phyloP scores from a whole-genome alignment of 2,888 invertebrate species.

The Eupithecia dodoneata region DNA sequence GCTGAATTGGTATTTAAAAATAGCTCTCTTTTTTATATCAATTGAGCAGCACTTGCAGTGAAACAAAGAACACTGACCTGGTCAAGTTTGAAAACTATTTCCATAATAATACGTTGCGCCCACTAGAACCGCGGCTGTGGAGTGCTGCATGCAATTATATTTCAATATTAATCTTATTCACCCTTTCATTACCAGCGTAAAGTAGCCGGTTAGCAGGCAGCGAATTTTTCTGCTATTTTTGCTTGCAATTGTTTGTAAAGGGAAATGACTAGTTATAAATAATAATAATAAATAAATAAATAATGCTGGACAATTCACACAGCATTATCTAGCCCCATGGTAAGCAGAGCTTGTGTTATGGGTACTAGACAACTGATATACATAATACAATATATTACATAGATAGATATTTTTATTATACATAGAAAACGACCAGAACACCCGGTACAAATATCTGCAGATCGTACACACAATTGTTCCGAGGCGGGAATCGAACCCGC shows the following conservation, averaged over 20 bases:
- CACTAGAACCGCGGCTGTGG: constrained; percentile 45
- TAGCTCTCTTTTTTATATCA: constrained; percentile 51
- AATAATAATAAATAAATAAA: no score
- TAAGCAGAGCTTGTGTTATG: no score
- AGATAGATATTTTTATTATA: no score
- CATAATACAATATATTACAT: no score
- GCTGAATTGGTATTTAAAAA: constrained; percentile 49
- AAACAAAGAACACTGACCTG: constrained; percentile 70
- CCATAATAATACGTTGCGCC: constrained; percentile 70
- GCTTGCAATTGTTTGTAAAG: constrained; percentile 11
- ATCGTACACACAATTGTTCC: no score
- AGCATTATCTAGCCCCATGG: no score
- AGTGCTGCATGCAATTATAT: constrained; percentile 69
- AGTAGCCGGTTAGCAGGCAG: neutral
- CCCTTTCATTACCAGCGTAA: constrained; percentile 55
- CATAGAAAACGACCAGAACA: no score
- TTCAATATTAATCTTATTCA: constrained; percentile 66
- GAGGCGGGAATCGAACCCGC: no score
- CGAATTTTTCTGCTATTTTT: neutral
- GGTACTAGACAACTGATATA: no score
- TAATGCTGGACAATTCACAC: no score
- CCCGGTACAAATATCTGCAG: no score
- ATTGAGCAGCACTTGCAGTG: constrained; percentile 60
- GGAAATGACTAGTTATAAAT: neutral
- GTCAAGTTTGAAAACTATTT: constrained; percentile 69